Evolutionary conservation across 1,140 invertebrate genomes (phyloP).

Genomic region (Pseudomyrmex sp.): DNA sequence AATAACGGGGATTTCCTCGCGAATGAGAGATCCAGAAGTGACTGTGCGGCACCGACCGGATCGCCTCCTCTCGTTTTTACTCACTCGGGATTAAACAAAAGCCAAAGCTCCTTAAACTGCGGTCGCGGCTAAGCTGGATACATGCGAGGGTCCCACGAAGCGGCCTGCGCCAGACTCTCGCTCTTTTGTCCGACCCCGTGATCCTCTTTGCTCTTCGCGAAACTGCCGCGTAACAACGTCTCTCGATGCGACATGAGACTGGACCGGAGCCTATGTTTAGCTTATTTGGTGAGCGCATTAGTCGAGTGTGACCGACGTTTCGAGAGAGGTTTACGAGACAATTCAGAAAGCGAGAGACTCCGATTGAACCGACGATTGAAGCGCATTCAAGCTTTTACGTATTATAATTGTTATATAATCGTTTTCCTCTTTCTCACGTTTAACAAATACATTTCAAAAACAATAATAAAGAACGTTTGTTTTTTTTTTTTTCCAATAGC

Average conservation of each 20-base stretch:
- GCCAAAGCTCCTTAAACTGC: constrained; percentile 85
- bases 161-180: constrained; percentile 45
- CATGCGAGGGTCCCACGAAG: constrained; percentile 80
- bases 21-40: constrained; percentile 77
- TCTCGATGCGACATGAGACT: constrained; percentile 63
- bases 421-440: background rate
- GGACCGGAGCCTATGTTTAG: constrained; percentile 66
- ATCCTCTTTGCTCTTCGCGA: constrained; percentile 73
- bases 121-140: constrained; percentile 84
- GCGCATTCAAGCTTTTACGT: background rate
- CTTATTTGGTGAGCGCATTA: constrained; percentile 59
- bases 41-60: constrained; percentile 66
- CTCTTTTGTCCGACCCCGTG: constrained; percentile 78
- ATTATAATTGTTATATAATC: constrained; percentile 5
- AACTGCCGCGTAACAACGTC: constrained; percentile 70
- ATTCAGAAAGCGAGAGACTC: background rate
- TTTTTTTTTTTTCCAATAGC: no score
- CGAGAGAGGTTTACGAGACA: constrained; percentile 10
- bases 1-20: constrained; percentile 71
- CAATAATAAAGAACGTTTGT: no score
- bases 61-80: constrained; percentile 83
- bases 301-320: constrained; percentile 13
- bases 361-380: background rate
- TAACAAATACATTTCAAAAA: no score
- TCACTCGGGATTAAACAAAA: constrained; percentile 84